Evolutionary conservation across 1,140 invertebrate species (phyloP).

Genomic region (Lordiphosa mommai): DNA sequence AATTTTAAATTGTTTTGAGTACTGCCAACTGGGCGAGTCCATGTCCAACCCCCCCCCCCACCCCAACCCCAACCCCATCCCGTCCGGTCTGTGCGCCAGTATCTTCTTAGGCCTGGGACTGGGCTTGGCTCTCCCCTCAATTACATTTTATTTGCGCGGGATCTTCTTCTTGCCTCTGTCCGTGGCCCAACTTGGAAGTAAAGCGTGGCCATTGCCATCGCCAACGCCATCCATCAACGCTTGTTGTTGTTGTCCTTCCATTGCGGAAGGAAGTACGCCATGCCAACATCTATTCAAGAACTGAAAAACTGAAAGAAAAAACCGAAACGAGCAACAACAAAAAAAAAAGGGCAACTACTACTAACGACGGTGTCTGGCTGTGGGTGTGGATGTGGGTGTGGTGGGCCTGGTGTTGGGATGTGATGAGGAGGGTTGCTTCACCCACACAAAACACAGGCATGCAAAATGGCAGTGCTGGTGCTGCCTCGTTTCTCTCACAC

Average conservation of each 20-base stretch:
- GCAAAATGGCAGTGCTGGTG: constrained; percentile 41
- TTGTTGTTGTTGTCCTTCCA: constrained; percentile 9
- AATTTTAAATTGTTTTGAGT: constrained; percentile 64
- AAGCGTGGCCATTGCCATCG: constrained; percentile 34
- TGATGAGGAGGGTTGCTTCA: background rate
- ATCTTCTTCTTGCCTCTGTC: constrained; percentile 11
- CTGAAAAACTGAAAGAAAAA: constrained; percentile 40
- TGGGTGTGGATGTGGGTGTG: constrained; percentile 1
- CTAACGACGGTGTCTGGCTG: constrained; percentile 11
- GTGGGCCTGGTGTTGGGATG: background rate
- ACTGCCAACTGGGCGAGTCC: constrained; percentile 29
- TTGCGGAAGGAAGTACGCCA: constrained; percentile 50
- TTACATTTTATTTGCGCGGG: constrained; percentile 70
- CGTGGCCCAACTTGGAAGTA: constrained; percentile 1
- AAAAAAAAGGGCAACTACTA: constrained; percentile 58
- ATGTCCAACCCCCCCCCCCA: constrained; percentile 11
- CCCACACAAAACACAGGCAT: constrained; percentile 10
- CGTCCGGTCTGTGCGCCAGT: constrained; percentile 27
- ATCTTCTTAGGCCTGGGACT: constrained; percentile 19
- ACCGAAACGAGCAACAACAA: constrained; percentile 7
- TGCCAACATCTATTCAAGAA: constrained; percentile 46
- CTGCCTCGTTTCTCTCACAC: constrained; percentile 24
- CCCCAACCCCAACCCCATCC: background rate
- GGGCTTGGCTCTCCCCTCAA: constrained; percentile 52
- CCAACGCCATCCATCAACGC: constrained; percentile 45